These are phyloP conservation scores for Euzetes globulus DNA, from an alignment of 2,888 invertebrate species.

Conservation along the genomic window DNA sequence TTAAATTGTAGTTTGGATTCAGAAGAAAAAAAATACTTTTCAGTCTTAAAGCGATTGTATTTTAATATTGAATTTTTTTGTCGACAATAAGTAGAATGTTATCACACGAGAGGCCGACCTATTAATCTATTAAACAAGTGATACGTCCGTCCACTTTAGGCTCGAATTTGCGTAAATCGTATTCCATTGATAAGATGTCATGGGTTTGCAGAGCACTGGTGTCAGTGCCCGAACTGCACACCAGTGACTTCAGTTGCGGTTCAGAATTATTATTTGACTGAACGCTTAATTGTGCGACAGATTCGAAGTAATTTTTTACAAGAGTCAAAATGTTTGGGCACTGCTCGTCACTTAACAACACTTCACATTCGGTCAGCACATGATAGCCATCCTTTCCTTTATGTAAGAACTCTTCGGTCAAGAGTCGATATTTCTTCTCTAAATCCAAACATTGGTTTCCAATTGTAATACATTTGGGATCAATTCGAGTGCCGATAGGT, in stretches of 20 bases:
- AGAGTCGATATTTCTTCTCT: slow-evolving; percentile 61
- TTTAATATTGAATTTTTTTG: no score
- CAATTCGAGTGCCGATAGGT: slow-evolving; percentile 62
- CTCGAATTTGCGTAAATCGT: not conserved
- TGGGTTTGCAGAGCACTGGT: not conserved
- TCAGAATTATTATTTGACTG: not conserved
- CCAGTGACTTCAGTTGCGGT: not conserved
- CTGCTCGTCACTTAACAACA: slow-evolving; percentile 74
- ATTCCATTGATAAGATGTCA: not conserved
- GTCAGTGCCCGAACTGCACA: not conserved
- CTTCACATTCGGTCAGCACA: slow-evolving; percentile 63
- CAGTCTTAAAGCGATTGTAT: no score
- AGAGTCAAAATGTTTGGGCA: slow-evolving; percentile 75
- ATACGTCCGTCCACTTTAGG: slow-evolving; percentile 7
- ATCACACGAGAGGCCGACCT: not conserved
- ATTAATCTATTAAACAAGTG: not conserved
- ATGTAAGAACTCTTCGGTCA: slow-evolving; percentile 71
- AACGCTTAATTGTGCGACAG: slow-evolving; percentile 49
- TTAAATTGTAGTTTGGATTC: no score
- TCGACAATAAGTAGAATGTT: not conserved
- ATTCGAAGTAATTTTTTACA: slow-evolving; percentile 80
- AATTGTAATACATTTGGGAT: slow-evolving; percentile 65
- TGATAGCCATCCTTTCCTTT: slow-evolving; percentile 77
- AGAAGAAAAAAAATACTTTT: no score
- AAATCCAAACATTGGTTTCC: slow-evolving; percentile 71